Conservation (phyloP, 2,113 vertebrate species). For the Zootoca vivipara region DNA sequence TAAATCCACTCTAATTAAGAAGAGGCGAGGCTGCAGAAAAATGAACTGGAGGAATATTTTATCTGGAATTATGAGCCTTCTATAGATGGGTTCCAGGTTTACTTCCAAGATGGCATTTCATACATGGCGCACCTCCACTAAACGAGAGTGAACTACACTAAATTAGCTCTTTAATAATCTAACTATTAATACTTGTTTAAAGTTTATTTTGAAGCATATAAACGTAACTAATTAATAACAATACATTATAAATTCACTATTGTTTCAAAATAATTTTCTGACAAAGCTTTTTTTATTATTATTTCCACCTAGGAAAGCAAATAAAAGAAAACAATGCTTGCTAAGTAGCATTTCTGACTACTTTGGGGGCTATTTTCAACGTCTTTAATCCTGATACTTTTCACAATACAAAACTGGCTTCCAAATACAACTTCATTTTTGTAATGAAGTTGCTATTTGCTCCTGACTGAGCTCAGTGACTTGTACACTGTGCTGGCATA, state of each 20-base stretch:
- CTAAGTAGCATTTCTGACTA: not conserved
- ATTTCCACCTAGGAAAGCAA: not conserved
- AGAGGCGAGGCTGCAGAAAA: conserved; percentile 51
- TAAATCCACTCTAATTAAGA: conserved; percentile 57
- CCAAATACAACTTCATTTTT: not conserved
- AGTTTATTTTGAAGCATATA: not conserved
- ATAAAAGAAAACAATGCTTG: not conserved
- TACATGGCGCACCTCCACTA: not conserved
- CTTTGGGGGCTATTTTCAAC: not conserved
- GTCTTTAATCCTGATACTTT: not conserved
- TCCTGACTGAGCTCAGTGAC: not conserved
- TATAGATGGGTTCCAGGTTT: conserved; percentile 38
- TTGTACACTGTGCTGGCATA: not conserved
- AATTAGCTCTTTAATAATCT: not conserved
- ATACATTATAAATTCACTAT: not conserved
- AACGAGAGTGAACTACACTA: not conserved
- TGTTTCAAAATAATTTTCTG: not conserved
- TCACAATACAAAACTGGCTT: not conserved
- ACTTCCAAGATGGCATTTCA: not conserved
- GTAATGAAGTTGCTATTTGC: not conserved
- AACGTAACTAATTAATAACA: not conserved
- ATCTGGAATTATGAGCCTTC: conserved; percentile 40
- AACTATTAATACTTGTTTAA: not conserved
- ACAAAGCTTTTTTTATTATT: no score
- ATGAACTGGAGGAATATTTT: conserved; percentile 36